Base-by-base conservation (phyloP, 2,797 vertebrate genomes). In the Melanotaenia parkinsoni region DNA sequence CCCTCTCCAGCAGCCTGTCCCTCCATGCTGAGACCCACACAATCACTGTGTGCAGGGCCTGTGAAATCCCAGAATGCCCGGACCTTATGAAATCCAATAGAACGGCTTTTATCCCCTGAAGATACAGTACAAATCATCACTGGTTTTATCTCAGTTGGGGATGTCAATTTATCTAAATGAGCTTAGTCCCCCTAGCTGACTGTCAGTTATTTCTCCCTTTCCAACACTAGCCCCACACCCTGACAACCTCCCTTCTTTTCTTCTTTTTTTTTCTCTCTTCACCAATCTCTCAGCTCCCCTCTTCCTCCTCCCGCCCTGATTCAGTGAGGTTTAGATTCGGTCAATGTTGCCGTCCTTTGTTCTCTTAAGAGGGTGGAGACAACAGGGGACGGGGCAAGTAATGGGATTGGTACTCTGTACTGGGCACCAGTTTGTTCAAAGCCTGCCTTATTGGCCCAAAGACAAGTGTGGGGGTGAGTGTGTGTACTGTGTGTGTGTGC, bases 141-240 rank as follows among this genome's bases (percentile, higher is more conserved):
- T 95, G 95, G 96, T 95, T 98, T 98, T 96, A 96, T 97, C 97
- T 96, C 96, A 95, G 96, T 93, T 94, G 95, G 96, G 95, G 94
- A 94, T 95, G 96, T 95, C 94, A 94, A 95, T 96, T 96, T 97
- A 91, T 98, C 95, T 95, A 96, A 97, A 97, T 96, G 94, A 94
- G 91, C 96, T 90, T 96, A 95, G 93, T 95, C 93, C 93, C 92
- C 94, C 94, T 94, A 93, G 93, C 94, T 96, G 96, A 93, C 95
- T 94, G 93, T 96, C 95, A 96, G 88, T 83, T 88, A 91, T 89
- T 91, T 85, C 90, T 81, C 84, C 83, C 80, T 93, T 77, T 84
- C 70, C 80, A 80, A 79, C 78, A 59, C 61, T 61, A 59, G 74
- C 82, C 68, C 81, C 84, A 88, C 84, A 88, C 86, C 84, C 89